Base-by-base conservation (phyloP, 2,888 invertebrate genomes). In the Phytoseiulus persimilis region DNA sequence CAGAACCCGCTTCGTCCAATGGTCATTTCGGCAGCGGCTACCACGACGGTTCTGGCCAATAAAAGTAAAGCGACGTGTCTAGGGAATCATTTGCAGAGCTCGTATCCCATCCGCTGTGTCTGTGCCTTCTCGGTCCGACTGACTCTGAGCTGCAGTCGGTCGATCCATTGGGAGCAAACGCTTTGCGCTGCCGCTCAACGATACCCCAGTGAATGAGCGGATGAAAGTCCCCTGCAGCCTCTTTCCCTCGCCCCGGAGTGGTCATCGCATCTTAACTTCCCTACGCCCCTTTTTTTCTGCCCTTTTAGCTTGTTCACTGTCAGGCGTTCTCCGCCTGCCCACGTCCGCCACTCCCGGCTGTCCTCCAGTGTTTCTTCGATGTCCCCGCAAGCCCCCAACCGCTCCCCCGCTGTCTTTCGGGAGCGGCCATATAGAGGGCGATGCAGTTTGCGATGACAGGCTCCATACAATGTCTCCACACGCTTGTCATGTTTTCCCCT, bases 171-270 rank as follows among this genome's bases (percentile, higher is more conserved):
- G 65, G 65, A 65, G 2, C 65, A 65, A 65, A 65, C 65, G 65
- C 65, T 65, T 65, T 65, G 65, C 65, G 65, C 65, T 65, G 65
- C 65, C 28, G 65, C 65, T 65, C 65, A 65, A 65, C 65, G 65
- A 65, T 65, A 65, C 65, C 65, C 65, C 65, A 65, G 65, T 65
- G 65, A 65, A 65, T 65, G 65, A 65, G 65, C 65, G 65, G 65
- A 65, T 14, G 65, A 65, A 65, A 65, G 11, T 65, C 65, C 65
- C 65, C 65, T 2, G 18, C 28, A 65, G 39, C 39, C 39, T 39
- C 65, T 65, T 28, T 65, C 65, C 28, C 65, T 23, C 23, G 65
- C 65, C 23, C 65, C 65, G 1, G 65, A 14, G 14, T 65, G 11
- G 65, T 65, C 65, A 65, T 65, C 18, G 65, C 65, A 28, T 65